These are phyloP conservation scores for Zaprionus vittiger DNA, from an alignment of 1,140 invertebrate genomes.

Conservation along the genomic window DNA sequence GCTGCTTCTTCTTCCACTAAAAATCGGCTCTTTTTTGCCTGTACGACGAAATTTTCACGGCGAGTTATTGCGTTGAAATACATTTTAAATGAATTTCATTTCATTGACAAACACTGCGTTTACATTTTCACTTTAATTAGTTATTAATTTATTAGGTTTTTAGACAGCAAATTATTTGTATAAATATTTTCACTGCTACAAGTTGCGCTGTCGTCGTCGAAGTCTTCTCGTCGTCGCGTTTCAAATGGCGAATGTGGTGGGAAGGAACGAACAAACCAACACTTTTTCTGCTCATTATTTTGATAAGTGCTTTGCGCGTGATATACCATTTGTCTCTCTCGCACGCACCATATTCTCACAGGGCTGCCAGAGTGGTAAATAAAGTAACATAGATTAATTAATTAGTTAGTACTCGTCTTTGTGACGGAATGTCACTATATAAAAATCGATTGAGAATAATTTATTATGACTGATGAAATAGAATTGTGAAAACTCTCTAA, in stretches of 20 bases:
- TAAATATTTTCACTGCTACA: conserved; percentile 79
- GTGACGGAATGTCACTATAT: neutral
- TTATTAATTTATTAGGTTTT: conserved; percentile 52
- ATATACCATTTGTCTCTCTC: conserved; percentile 29
- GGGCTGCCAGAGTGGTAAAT: conserved; percentile 35
- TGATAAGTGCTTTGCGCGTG: conserved; percentile 59
- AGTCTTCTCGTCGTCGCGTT: conserved; percentile 53
- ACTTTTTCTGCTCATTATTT: conserved; percentile 62
- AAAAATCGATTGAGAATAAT: neutral
- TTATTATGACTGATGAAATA: neutral
- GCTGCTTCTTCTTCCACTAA: conserved; percentile 71
- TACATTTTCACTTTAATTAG: conserved; percentile 66
- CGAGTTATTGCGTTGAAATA: conserved; percentile 66
- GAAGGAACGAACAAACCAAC: conserved; percentile 56
- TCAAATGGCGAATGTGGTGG: conserved; percentile 58
- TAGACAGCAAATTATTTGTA: conserved; percentile 62
- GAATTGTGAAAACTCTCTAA: neutral
- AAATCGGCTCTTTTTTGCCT: conserved; percentile 79
- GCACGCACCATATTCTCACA: conserved; percentile 20
- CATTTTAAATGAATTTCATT: conserved; percentile 74
- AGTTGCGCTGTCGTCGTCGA: conserved; percentile 60
- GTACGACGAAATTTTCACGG: conserved; percentile 75
- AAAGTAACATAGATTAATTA: neutral
- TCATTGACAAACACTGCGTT: conserved; percentile 59
- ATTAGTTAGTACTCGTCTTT: neutral